These are phyloP conservation scores for Achatina immaculata DNA, from an alignment of 1,140 invertebrate species.

Conservation along the genomic window DNA sequence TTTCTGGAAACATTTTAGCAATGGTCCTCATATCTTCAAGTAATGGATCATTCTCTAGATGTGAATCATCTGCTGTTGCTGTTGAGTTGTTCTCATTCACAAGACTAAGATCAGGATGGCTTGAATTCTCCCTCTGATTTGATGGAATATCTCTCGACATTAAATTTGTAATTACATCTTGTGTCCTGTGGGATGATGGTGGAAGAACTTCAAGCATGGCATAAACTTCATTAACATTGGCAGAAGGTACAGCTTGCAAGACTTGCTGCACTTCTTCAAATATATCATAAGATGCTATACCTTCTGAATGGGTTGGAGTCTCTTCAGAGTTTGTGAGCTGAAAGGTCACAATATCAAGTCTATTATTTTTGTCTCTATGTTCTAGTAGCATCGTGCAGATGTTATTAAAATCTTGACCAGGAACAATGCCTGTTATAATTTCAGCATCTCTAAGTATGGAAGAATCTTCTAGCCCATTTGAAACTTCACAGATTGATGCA, in stretches of 20 bases:
- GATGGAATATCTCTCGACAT: constrained; percentile 36
- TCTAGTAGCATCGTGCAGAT: constrained; percentile 54
- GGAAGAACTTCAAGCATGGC: constrained; percentile 11
- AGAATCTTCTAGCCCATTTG: too few relatives aligned
- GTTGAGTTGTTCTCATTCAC: constrained; percentile 32
- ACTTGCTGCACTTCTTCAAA: constrained; percentile 9
- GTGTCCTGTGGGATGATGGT: constrained; percentile 45
- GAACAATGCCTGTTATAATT: constrained; percentile 51
- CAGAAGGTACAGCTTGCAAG: constrained; percentile 6
- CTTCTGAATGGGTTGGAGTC: constrained; percentile 12
- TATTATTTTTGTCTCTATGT: constrained; percentile 49
- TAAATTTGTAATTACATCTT: constrained; percentile 51
- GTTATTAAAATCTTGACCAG: constrained; percentile 42
- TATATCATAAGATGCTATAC: not conserved
- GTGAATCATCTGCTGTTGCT: constrained; percentile 50
- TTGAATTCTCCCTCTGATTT: not conserved
- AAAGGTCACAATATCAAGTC: constrained; percentile 58
- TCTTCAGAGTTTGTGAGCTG: constrained; percentile 46
- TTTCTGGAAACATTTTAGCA: constrained; percentile 61
- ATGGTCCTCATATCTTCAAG: constrained; percentile 60
- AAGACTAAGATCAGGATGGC: constrained; percentile 26
- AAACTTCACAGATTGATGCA: too few relatives aligned
- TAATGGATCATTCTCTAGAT: constrained; percentile 53
- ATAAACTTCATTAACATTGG: constrained; percentile 27
- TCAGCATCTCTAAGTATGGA: constrained; percentile 58